These are phyloP conservation scores for Grus americana DNA, from an alignment of 2,113 vertebrate genomes.

Conservation along the genomic window DNA sequence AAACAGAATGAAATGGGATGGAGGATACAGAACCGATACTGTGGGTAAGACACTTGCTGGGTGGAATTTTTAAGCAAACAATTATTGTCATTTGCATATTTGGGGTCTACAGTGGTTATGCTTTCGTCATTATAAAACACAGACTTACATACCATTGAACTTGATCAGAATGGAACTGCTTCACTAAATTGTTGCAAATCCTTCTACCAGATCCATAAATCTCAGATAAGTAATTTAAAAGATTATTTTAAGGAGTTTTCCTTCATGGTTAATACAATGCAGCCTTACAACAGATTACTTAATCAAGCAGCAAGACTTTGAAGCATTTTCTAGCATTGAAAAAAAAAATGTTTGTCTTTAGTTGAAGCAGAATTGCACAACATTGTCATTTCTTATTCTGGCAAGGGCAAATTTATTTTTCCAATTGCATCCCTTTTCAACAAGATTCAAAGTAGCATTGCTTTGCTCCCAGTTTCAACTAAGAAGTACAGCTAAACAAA, in stretches of 20 bases:
- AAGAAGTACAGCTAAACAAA: background rate
- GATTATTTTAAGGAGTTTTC: background rate
- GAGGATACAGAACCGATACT: background rate
- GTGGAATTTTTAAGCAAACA: background rate
- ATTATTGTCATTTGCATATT: background rate
- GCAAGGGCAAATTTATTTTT: background rate
- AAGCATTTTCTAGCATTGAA: background rate
- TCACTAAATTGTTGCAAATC: background rate
- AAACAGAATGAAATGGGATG: background rate
- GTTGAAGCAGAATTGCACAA: background rate
- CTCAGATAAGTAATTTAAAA: background rate
- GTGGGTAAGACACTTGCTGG: background rate
- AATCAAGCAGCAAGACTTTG: background rate
- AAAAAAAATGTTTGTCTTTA: background rate
- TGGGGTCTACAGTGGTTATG: background rate
- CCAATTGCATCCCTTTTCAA: background rate
- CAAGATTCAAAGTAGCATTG: background rate
- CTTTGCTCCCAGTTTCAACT: background rate
- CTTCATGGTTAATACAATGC: background rate
- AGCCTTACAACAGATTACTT: background rate
- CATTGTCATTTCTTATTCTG: background rate
- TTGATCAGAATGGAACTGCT: background rate
- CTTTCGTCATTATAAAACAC: background rate
- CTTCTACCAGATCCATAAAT: background rate
- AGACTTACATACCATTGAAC: background rate